These are phyloP conservation scores for Cacatua alba DNA, from an alignment of 2,113 vertebrate species.

Conservation along the genomic window DNA sequence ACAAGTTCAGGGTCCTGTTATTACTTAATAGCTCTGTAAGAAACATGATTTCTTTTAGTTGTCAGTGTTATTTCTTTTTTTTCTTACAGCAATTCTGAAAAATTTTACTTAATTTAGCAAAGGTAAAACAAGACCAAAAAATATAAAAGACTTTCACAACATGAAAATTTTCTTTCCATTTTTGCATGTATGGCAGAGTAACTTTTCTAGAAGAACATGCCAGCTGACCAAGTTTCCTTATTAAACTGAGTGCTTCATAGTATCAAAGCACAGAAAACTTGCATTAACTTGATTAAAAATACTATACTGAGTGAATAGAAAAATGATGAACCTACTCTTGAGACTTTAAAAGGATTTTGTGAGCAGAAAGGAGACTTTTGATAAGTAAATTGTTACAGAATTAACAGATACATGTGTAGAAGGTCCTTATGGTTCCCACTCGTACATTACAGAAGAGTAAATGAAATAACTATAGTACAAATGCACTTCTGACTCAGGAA, in stretches of 20 bases:
- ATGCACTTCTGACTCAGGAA: not conserved
- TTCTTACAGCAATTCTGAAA: not conserved
- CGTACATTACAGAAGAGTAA: not conserved
- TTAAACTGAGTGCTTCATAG: conserved; percentile 18
- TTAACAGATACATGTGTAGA: not conserved
- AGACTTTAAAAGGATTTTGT: conserved; percentile 15
- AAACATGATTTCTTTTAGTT: not conserved
- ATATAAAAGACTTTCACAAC: not conserved
- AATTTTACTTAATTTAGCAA: not conserved
- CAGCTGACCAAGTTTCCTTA: not conserved
- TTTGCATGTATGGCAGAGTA: not conserved
- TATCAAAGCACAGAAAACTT: conserved; percentile 28
- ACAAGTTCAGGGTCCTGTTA: not conserved
- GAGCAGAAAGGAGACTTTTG: not conserved
- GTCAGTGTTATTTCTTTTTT: not conserved
- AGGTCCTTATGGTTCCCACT: not conserved
- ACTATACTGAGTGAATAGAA: not conserved
- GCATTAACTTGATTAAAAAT: conserved; percentile 52
- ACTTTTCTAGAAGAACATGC: not conserved
- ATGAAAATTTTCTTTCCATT: not conserved
- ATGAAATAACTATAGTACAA: not conserved
- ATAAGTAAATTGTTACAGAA: conserved; percentile 19
- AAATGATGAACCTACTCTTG: not conserved
- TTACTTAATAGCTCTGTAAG: not conserved
- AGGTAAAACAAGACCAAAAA: not conserved